Evolutionary conservation across 1,140 invertebrate species (phyloP), one percentile per base, ranked within the genome.

Genomic region (Philotrypesis tridentata): DNA sequence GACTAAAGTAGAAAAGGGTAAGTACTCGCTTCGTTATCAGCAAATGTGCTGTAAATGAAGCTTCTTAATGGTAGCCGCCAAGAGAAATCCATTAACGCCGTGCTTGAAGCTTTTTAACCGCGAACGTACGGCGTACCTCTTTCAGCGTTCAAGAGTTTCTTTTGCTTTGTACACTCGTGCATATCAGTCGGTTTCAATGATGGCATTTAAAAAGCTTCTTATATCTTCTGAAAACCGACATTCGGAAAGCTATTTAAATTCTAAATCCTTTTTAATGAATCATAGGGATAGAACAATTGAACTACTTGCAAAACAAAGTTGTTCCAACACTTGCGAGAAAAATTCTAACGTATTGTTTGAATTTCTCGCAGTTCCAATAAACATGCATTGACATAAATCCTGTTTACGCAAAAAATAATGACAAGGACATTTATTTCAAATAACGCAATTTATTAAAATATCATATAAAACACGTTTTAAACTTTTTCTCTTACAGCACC

Each of bases 401-500:
- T n/a, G n/a, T 43, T 9, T 43, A 14, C 40, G 17, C 6, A 14
- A 43, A 14, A 14, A 43, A 8, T 43, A 55, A 55, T 55, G 14
- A 55, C 0, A 55, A 55, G 48, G 48, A 17, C 21, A 25, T 65
- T 70, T 75, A 48, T 75, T 12, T 71, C 67, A 67, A 70, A 82
- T 63, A 77, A 77, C 33, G n/a, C 23, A 61, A 37, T 82, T 77
- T 82, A 77, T 82, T 82, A 60, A 75, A 77, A 82, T 82, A 77
- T 31, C 72, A 71, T 77, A 72, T 72, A 78, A 82, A 82, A 12
- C 40, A 43, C 63, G 25, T 29, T 78, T 72, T 29, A 37, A 65
- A 80, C 14, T 27, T 81, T 81, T 48, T 73, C 27, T 83, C n/a
- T 33, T 55, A 79, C 60, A 82, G 80, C 74, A 82, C 80, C 76